A percentile compares a stretch with the other conserved stretches of the same genome.
These are phyloP conservation scores for Heliconius eleuchia DNA, from an alignment of 1,140 invertebrate species.

Conservation along the genomic window DNA sequence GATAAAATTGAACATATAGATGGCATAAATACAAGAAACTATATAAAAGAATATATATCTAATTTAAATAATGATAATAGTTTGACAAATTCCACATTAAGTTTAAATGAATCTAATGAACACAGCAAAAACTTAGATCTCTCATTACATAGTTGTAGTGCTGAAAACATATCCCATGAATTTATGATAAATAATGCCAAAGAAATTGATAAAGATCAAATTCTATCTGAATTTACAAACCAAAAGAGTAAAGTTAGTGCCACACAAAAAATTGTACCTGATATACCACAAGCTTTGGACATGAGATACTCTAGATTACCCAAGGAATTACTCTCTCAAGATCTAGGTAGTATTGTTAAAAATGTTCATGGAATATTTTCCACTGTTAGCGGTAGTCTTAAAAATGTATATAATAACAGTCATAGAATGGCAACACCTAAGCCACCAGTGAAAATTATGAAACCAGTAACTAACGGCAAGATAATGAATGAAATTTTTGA, in stretches of 20 bases:
- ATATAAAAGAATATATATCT: neutral
- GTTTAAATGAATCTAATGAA: constrained; percentile 55
- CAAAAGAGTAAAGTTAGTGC: constrained; percentile 65
- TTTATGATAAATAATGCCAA: constrained; percentile 37
- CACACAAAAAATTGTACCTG: constrained; percentile 59
- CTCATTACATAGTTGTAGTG: constrained; percentile 57
- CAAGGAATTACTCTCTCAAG: constrained; percentile 69
- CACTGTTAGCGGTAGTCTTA: constrained; percentile 69
- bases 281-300: constrained; percentile 47
- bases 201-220: constrained; percentile 63
- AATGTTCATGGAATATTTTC: constrained; percentile 76
- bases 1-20: constrained; percentile 11
- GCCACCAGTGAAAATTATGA: constrained; percentile 48
- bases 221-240: constrained; percentile 61
- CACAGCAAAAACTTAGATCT: constrained; percentile 40
- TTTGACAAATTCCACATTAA: constrained; percentile 57
- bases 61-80: constrained; percentile 35
- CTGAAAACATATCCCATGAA: constrained; percentile 57
- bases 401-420: constrained; percentile 64
- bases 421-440: constrained; percentile 56
- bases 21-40: neutral
- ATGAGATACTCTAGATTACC: constrained; percentile 55
- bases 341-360: constrained; percentile 71
- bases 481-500: constrained; percentile 74
- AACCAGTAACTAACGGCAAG: constrained; percentile 60